Percentiles rank a stretch among this genome's conserved stretches.
These are phyloP conservation scores for Patella depressa DNA, from an alignment of 2,888 invertebrate genomes.

Conservation along the genomic window DNA sequence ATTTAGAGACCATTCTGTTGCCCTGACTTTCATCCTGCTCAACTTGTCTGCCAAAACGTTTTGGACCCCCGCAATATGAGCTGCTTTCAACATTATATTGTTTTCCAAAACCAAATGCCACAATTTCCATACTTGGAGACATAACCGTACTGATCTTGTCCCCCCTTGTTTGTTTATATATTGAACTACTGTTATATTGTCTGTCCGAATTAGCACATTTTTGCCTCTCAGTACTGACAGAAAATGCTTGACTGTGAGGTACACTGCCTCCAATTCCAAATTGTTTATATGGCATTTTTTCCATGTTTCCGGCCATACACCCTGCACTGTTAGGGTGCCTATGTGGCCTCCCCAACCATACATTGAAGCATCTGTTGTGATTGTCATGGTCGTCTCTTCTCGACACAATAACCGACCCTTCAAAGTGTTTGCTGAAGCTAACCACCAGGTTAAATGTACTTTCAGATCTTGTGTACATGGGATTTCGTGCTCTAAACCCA, in stretches of 20 bases:
- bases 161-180: constrained; percentile 13
- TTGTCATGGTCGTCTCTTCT: too few species aligned
- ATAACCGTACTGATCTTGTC: not conserved
- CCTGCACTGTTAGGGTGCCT: constrained; percentile 13
- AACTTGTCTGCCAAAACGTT: constrained; percentile 34
- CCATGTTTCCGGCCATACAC: constrained; percentile 8
- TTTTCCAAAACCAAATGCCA: too few species aligned
- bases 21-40: constrained; percentile 33
- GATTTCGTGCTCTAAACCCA: not conserved
- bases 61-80: constrained; percentile 29
- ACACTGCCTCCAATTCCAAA: constrained; percentile 18
- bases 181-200: constrained; percentile 18
- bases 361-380: constrained; percentile 16
- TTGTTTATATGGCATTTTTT: constrained; percentile 12
- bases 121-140: not conserved
- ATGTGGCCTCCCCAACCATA: constrained; percentile 13
- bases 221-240: constrained; percentile 4
- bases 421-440: not conserved
- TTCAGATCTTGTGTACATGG: not conserved
- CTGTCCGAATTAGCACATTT: constrained; percentile 12
- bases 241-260: constrained; percentile 13
- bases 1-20: constrained; percentile 7
- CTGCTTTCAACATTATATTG: too few species aligned
- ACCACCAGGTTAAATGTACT: not conserved
- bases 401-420: not conserved